These are phyloP conservation scores for Rutpela maculata DNA, from an alignment of 2,888 invertebrate species.

Conservation along the genomic window DNA sequence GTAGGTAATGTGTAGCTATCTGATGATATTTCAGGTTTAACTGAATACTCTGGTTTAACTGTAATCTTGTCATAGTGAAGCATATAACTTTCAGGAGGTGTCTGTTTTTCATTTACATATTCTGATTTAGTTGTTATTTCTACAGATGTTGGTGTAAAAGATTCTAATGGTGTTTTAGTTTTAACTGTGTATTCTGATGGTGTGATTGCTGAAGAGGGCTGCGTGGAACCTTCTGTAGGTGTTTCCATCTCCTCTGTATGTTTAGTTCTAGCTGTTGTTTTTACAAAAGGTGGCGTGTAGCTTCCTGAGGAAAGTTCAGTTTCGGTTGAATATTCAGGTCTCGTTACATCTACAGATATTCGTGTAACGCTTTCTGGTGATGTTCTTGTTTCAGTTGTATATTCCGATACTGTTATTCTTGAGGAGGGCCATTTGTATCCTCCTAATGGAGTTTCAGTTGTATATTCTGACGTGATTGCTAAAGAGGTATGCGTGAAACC, in stretches of 20 bases:
- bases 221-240: background rate
- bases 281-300: background rate
- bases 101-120: background rate
- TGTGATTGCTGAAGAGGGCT: background rate
- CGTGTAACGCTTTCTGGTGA: too few species aligned
- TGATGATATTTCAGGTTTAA: background rate
- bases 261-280: slow-evolving; percentile 36
- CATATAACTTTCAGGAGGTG: background rate
- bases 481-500: background rate
- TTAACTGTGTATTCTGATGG: background rate
- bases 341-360: background rate
- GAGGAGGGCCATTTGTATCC: background rate
- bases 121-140: background rate
- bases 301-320: background rate
- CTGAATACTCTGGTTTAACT: background rate
- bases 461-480: background rate
- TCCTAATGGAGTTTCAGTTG: background rate
- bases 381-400: slow-evolving; percentile 1
- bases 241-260: background rate
- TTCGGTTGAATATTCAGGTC: background rate
- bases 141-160: background rate
- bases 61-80: background rate
- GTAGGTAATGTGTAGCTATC: background rate
- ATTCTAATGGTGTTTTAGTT: background rate
- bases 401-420: background rate